Evolutionary conservation across 2,797 vertebrate species (phyloP), one percentile per base, ranked within the genome.

Genomic region (Micromesistius poutassou): DNA sequence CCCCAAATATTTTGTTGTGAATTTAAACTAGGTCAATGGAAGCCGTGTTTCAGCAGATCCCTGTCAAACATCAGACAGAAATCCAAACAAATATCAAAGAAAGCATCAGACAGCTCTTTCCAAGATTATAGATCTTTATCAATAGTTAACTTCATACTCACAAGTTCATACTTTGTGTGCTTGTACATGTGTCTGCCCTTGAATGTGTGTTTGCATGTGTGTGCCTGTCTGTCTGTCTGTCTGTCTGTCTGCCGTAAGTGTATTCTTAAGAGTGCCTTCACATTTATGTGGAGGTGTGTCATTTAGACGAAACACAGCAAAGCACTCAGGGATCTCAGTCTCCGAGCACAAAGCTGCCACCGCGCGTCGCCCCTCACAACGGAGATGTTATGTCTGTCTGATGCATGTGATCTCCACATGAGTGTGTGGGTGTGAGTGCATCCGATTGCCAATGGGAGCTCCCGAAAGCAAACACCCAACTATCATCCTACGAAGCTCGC

Each of bases 81-180:
- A 70, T 70, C n/a, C 2, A 68, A 68, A 70, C n/a, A 2, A 70
- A 70, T 70, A 25, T 30, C 8, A 12, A 70, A 10, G 30, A 30
- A 13, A 30, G 66, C n/a, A 70, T 25, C n/a, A 25, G 66, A 30
- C 68, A 30, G 68, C 68, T 31, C 30, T 71, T 71, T 71, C 68
- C 10, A 31, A 30, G 7, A 30, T 55, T 55, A 14, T 5, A n/a
- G 22, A 31, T 71, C 68, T 71, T 28, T 31, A 71, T 71, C 28
- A 71, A 71, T 71, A 71, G 68, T 71, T 31, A 14, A 71, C 68
- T 71, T 30, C 28, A 71, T 71, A 30, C 66, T 25, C 66, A 25
- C 62, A 68, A n/a, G 19, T 62, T 13, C 5, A n/a, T n/a, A 12
- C 36, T 62, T 13, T 62, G 50, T 62, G 50, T 62, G 50, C 22